These are phyloP conservation scores for Amblyornis subalaris DNA, from an alignment of 2,113 vertebrate species.

Conservation along the genomic window DNA sequence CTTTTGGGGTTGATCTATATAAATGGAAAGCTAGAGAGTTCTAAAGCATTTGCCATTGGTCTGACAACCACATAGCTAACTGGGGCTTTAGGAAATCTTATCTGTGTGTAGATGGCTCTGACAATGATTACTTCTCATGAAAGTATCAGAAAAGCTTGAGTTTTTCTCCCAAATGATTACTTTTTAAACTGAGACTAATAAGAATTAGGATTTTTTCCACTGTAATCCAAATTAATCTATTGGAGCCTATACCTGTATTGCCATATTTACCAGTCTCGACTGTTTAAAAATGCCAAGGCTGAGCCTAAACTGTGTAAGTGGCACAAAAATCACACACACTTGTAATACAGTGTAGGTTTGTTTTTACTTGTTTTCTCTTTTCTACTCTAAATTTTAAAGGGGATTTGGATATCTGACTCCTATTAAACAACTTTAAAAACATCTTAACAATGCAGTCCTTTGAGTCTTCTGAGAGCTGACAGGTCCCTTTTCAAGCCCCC, in stretches of 20 bases:
- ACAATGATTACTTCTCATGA: background rate
- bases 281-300: background rate
- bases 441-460: background rate
- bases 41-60: background rate
- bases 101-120: background rate
- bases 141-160: background rate
- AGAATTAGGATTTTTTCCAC: background rate
- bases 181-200: background rate
- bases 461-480: background rate
- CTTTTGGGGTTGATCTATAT: background rate
- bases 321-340: background rate
- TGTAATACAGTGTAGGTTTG: background rate
- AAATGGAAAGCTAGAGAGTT: background rate
- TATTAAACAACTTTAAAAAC: background rate
- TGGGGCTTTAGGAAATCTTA: background rate
- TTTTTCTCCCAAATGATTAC: background rate
- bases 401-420: conserved; percentile 13
- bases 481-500: background rate
- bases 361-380: conserved; percentile 24
- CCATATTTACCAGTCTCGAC: background rate
- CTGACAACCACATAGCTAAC: background rate
- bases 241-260: background rate
- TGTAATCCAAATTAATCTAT: background rate
- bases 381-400: background rate
- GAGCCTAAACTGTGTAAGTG: background rate